These are phyloP conservation scores for Tenthredo amoena DNA, from an alignment of 2,888 invertebrate species.

Conservation along the genomic window DNA sequence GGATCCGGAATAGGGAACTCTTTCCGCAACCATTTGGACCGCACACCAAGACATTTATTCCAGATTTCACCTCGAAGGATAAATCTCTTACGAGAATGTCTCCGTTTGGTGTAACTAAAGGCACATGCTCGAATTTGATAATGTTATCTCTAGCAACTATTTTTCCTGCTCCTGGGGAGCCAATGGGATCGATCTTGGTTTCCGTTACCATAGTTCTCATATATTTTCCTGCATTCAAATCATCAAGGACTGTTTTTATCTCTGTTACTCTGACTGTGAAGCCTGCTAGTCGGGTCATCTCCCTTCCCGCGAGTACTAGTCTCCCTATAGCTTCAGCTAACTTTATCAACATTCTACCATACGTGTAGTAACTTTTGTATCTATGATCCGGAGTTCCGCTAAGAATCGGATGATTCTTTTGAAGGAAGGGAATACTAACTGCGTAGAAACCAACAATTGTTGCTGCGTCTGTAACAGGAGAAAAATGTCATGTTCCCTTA, in stretches of 20 bases:
- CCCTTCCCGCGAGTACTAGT: conserved; percentile 95
- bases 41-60: conserved; percentile 98
- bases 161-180: conserved; percentile 86
- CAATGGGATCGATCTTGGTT: conserved; percentile 80
- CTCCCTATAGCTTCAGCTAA: conserved; percentile 98
- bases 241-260: conserved; percentile 90
- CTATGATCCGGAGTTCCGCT: conserved; percentile 84
- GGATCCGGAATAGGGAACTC: conserved; percentile 96
- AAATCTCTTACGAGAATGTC: conserved; percentile 95
- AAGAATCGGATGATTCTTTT: conserved; percentile 85
- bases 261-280: conserved; percentile 97
- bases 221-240: conserved; percentile 89
- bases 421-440: conserved; percentile 96
- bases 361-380: conserved; percentile 93
- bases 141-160: conserved; percentile 92
- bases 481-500: neutral
- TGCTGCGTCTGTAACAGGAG: conserved; percentile 87
- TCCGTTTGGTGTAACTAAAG: conserved; percentile 98
- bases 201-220: conserved; percentile 84
- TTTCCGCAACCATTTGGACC: conserved; percentile 99
- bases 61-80: conserved; percentile 94
- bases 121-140: conserved; percentile 95
- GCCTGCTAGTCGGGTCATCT: conserved; percentile 95
- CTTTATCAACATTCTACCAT: conserved; percentile 97
- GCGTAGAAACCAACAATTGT: conserved; percentile 98